phyloP scores from a whole-genome alignment of 2,888 invertebrate genomes.

The Napeogenes inachia region DNA sequence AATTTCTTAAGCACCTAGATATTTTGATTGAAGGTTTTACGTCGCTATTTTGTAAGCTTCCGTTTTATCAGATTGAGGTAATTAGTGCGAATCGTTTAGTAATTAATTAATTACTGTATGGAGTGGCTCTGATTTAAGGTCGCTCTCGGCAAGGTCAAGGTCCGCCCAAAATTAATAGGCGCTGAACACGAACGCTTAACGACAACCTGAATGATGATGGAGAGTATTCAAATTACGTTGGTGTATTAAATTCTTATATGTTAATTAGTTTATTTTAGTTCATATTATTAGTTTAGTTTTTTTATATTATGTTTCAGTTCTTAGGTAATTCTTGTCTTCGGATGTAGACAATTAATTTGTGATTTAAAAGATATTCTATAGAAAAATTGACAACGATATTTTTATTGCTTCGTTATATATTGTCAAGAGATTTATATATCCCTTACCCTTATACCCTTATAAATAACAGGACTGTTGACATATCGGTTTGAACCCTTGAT shows the following conservation, averaged over 20 bases:
- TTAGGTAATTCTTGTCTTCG: too few relatives aligned
- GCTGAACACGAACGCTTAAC: slow-evolving; percentile 22
- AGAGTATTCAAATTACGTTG: slow-evolving; percentile 10
- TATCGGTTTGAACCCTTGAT: too few relatives aligned
- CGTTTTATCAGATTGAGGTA: slow-evolving; percentile 32
- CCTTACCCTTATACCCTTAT: too few relatives aligned
- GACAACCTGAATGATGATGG: slow-evolving; percentile 13
- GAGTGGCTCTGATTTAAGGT: slow-evolving; percentile 23
- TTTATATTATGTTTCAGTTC: too few relatives aligned
- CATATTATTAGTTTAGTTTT: too few relatives aligned
- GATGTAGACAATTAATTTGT: too few relatives aligned
- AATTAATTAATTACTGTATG: slow-evolving; percentile 21
- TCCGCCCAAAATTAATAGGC: slow-evolving; percentile 18
- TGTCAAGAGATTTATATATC: too few relatives aligned
- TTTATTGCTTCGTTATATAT: too few relatives aligned
- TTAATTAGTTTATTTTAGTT: too few relatives aligned
- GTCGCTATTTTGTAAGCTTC: slow-evolving; percentile 30
- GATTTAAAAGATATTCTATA: too few relatives aligned
- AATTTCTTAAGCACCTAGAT: slow-evolving; percentile 21
- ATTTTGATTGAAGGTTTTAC: slow-evolving; percentile 26
- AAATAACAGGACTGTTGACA: too few relatives aligned
- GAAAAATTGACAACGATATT: too few relatives aligned
- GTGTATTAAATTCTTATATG: slow-evolving; percentile 5
- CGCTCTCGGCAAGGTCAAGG: slow-evolving; percentile 30
- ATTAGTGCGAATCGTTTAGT: slow-evolving; percentile 32